Percentiles rank a stretch among this genome's conserved stretches.
Evolutionary conservation across 2,113 vertebrate species (phyloP).

Genomic region (Entomyzon cyanotis): DNA sequence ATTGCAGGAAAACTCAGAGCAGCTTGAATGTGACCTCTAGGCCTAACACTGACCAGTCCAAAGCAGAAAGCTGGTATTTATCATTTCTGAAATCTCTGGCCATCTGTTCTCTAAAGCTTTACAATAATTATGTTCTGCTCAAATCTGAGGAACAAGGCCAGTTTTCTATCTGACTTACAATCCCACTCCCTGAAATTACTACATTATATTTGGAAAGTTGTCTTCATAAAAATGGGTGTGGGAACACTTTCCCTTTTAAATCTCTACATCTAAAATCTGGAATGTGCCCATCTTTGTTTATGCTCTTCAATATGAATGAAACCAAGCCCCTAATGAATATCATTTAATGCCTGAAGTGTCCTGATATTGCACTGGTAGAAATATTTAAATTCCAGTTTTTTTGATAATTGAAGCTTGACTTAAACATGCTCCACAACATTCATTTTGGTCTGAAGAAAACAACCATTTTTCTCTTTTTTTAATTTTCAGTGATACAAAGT

Average conservation of each 20-base stretch:
- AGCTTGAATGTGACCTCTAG: background rate
- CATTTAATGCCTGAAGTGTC: background rate
- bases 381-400: slow-evolving; percentile 39
- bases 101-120: slow-evolving; percentile 58
- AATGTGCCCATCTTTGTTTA: background rate
- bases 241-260: background rate
- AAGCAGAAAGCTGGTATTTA: slow-evolving; percentile 18
- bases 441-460: slow-evolving; percentile 35
- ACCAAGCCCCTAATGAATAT: background rate
- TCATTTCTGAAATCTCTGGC: slow-evolving; percentile 40
- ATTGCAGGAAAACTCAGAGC: background rate
- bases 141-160: slow-evolving; percentile 32
- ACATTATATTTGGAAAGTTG: background rate
- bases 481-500: background rate
- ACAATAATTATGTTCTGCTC: slow-evolving; percentile 35
- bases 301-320: background rate
- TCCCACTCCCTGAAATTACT: background rate
- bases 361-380: background rate
- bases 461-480: slow-evolving; percentile 25
- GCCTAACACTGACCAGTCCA: background rate
- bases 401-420: slow-evolving; percentile 22
- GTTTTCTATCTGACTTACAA: slow-evolving; percentile 33
- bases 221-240: background rate
- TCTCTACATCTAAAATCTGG: background rate
- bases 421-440: background rate